Percentiles rank a stretch among this genome's conserved stretches.
Conservation (phyloP, 2,888 invertebrate genomes). For the Opisthograptis luteolata region DNA sequence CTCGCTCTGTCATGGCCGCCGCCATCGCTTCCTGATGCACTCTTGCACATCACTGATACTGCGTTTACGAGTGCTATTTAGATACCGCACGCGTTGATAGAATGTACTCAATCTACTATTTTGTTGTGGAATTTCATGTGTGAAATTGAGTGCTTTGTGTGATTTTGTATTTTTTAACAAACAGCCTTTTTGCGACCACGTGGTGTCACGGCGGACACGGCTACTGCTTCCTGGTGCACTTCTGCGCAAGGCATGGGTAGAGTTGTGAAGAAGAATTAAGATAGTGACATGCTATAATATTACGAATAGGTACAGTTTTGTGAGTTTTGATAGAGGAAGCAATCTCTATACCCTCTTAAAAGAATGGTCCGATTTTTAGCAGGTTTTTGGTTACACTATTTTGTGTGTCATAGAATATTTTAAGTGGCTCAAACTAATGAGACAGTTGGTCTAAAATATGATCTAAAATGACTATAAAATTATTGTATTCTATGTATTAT, state of each 20-base stretch:
- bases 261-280: too few species aligned
- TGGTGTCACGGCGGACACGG: background rate
- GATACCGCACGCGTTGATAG: conserved; percentile 28
- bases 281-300: too few species aligned
- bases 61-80: conserved; percentile 46
- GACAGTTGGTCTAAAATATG: too few species aligned
- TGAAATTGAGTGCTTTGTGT: background rate
- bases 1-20: conserved; percentile 49
- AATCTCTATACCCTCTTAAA: too few species aligned
- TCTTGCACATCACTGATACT: conserved; percentile 35
- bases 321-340: too few species aligned
- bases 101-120: conserved; percentile 1
- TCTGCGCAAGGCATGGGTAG: background rate
- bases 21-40: conserved; percentile 51
- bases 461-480: too few species aligned
- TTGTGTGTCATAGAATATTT: too few species aligned
- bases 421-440: too few species aligned
- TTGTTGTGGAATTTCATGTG: conserved; percentile 1
- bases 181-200: background rate
- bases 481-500: too few species aligned
- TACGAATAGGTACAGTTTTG: too few species aligned
- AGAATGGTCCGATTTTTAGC: too few species aligned
- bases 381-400: too few species aligned
- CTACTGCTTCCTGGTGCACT: background rate
- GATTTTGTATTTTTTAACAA: conserved; percentile 4